A percentile compares a stretch with the other conserved stretches of the same genome.
phyloP scores from a whole-genome alignment of 37 sponge, comb jelly and placozoan species.

The Aphrocallistes beatrix region DNA sequence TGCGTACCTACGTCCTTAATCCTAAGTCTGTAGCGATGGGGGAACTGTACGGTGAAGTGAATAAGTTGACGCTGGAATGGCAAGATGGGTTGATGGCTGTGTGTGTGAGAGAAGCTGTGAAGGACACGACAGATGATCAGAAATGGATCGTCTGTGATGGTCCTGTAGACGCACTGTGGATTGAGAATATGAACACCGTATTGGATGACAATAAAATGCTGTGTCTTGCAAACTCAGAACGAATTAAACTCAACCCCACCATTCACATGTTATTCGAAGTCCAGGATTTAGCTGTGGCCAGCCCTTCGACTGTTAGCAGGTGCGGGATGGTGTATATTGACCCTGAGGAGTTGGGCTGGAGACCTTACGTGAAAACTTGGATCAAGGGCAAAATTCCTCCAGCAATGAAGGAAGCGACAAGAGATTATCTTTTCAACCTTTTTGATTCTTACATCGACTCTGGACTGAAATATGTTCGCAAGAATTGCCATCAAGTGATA shows the following conservation, averaged over 20 bases:
- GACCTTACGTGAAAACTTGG: slow-evolving; percentile 79
- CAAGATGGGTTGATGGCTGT: slow-evolving; percentile 94
- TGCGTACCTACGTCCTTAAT: slow-evolving; percentile 82
- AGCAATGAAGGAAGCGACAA: slow-evolving; percentile 50
- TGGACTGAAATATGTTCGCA: slow-evolving; percentile 76
- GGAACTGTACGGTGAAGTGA: slow-evolving; percentile 94
- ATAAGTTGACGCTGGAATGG: slow-evolving; percentile 92
- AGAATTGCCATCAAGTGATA: slow-evolving; percentile 64
- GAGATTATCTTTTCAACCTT: slow-evolving; percentile 62
- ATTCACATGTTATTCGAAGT: slow-evolving; percentile 99
- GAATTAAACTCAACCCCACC: slow-evolving; percentile 82
- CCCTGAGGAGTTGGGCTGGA: slow-evolving; percentile 76
- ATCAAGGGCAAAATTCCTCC: slow-evolving; percentile 45
- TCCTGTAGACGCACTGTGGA: slow-evolving; percentile 98
- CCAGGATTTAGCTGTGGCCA: slow-evolving; percentile 93
- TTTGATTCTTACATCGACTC: slow-evolving; percentile 73
- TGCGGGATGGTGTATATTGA: slow-evolving; percentile 99
- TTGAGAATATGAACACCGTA: slow-evolving; percentile 99
- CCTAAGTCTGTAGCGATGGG: slow-evolving; percentile 95
- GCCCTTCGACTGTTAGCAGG: slow-evolving; percentile 94
- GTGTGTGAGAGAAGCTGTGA: slow-evolving; percentile 77
- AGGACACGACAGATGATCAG: slow-evolving; percentile 94
- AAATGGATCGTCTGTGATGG: slow-evolving; percentile 99
- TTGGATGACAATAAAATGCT: slow-evolving; percentile 99
- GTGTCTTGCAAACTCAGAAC: slow-evolving; percentile 93